Evolutionary conservation across 2,113 vertebrate species (phyloP), one percentile per base, ranked within the genome.

Genomic region (Limnothrissa miodon): DNA sequence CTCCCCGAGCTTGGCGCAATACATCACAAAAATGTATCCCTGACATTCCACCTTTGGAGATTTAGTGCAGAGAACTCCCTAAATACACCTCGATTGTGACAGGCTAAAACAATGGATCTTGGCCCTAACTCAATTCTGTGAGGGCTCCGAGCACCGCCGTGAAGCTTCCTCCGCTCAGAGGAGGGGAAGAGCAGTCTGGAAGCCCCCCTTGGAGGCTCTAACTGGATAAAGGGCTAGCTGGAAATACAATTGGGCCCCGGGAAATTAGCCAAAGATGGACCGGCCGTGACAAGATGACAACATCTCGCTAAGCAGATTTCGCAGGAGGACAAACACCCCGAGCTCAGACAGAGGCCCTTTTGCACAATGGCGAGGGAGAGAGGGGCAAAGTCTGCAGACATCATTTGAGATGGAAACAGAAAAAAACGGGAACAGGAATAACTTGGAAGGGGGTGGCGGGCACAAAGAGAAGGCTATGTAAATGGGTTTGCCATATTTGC

Each of bases 251-350:
- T 83, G 81, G 78, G 80, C 87, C 81, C 86, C 46, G 39, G 78
- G 84, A 87, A 90, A 92, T 90, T 85, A 93, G 88, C 88, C 85
- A 85, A 86, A 88, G 88, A 91, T 86, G 88, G 87, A 90, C 86
- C 86, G 91, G 90, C 87, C 82, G 85, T 91, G 90, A 91, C 87
- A 87, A 88, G 89, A 91, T 91, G 93, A 89, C 87, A 93, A 92
- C 87, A 90, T 87, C 86, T 90, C 86, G 88, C 89, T 91, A 92
- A 92, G 89, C 90, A 91, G 90, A 90, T 74, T 74, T 33, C 36
- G 33, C 42, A 29, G 36, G 89, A 90, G 90, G 88, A 89, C 88
- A 90, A 78, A 80, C 46, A 59, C 33, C 53, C 42, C 45, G 39
- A 39, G 10, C n/a, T 46, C 45, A 9, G 29, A 74, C 25, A 23